Evolutionary conservation across 2,797 vertebrate genomes (phyloP), one percentile per base, ranked within the genome.

Genomic region (Sebastiscus albofasciatus): DNA sequence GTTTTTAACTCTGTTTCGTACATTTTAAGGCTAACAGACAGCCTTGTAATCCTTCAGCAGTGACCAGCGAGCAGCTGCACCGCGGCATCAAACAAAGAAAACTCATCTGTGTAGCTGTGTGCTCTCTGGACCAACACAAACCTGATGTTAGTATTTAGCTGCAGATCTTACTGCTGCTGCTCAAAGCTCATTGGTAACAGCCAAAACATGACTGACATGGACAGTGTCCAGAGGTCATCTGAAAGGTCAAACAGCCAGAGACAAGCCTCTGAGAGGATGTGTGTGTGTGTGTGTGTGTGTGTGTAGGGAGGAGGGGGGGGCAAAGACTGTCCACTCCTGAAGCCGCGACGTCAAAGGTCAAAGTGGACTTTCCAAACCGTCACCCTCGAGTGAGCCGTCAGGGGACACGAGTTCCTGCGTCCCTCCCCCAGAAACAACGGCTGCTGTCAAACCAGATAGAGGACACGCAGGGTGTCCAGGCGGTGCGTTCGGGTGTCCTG

Each of bases 331-430:
- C 80, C 69, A 34, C 79, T 87, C 80, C 81, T 74, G 67, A 59
- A 77, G 72, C 65, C 42, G 54, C 22, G 31, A 82, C 39, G 42
- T 90, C 83, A 91, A 75, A 72, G 92, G 93, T 93, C 92, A 94
- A 82, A 88, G 77, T 82, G 82, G 80, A 85, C 85, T 88, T 92
- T 93, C 85, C 82, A 89, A 92, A 91, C 91, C 72, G 80, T 89
- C 89, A 77, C 81, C 82, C 86, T 90, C 8, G 75, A 91, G 75
- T 90, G 86, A 90, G 86, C 72, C 77, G 36, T 89, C 80, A 71
- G 79, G 65, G 85, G 67, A 89, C 84, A 87, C 27, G 5, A 39
- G 73, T 33, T 72, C 74, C 75, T 84, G 52, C 78, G 27, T 58
- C 66, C 75, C 66, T 74, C 78, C 83, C 84, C 76, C 42, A 65